These are phyloP conservation scores for Teinopalpus imperialis DNA, from an alignment of 2,888 invertebrate species.

Conservation along the genomic window DNA sequence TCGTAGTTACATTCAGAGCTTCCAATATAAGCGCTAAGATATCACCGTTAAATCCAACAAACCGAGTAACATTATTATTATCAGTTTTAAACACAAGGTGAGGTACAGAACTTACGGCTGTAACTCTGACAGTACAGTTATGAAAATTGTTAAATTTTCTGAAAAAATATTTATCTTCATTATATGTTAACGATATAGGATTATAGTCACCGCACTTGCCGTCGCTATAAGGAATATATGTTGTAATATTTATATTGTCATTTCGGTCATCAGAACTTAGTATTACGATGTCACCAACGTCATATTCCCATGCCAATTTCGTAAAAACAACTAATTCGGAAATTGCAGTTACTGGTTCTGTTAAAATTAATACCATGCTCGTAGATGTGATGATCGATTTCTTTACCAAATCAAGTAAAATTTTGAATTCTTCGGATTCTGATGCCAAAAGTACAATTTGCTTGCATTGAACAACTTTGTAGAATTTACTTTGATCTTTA, in stretches of 20 bases:
- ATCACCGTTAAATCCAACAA: slow-evolving; percentile 46
- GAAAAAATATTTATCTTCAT: slow-evolving; percentile 39
- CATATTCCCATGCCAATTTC: slow-evolving; percentile 46
- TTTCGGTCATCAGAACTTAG: slow-evolving; percentile 32
- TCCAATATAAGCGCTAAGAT: slow-evolving; percentile 38
- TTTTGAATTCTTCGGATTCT: slow-evolving; percentile 39
- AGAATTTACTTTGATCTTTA: slow-evolving; percentile 9
- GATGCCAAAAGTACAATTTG: slow-evolving; percentile 50
- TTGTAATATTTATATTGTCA: slow-evolving; percentile 37
- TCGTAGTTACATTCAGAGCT: slow-evolving; percentile 45
- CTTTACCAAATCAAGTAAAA: slow-evolving; percentile 39
- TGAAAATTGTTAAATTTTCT: slow-evolving; percentile 52
- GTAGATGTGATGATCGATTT: slow-evolving; percentile 38
- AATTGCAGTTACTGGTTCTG: slow-evolving; percentile 28
- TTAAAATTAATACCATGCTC: slow-evolving; percentile 43
- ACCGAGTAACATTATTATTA: slow-evolving; percentile 36
- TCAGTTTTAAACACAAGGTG: slow-evolving; percentile 34
- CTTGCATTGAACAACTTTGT: slow-evolving; percentile 33
- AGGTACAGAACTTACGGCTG: slow-evolving; percentile 38
- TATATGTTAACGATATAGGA: slow-evolving; percentile 37
- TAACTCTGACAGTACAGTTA: slow-evolving; percentile 46
- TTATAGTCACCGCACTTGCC: slow-evolving; percentile 44
- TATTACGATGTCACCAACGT: slow-evolving; percentile 49
- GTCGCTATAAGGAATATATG: slow-evolving; percentile 49
- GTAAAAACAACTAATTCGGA: slow-evolving; percentile 35